phyloP scores from a whole-genome alignment of 1,140 invertebrate species.

The Eulimnadia texana region DNA sequence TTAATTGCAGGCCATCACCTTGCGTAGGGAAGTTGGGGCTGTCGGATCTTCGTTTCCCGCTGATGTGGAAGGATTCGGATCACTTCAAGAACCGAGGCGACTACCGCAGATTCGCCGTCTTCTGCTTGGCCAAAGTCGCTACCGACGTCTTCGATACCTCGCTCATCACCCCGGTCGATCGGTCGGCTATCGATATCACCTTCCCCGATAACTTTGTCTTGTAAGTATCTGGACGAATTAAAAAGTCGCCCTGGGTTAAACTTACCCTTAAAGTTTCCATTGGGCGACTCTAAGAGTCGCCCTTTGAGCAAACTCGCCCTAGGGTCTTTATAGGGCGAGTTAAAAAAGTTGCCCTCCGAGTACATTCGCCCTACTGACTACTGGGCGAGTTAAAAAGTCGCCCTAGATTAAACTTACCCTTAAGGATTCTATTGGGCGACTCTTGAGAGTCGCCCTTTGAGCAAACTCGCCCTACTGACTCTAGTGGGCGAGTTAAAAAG shows the following conservation, averaged over 20 bases:
- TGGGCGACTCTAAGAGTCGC: too few relatives aligned
- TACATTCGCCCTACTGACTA: too few relatives aligned
- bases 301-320: not conserved
- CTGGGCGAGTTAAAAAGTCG: too few relatives aligned
- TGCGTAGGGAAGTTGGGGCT: constrained; percentile 28
- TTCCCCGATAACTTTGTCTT: constrained; percentile 53
- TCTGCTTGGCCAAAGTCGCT: constrained; percentile 48
- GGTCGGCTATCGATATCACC: constrained; percentile 50
- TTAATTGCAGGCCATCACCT: not conserved
- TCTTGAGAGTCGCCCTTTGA: too few relatives aligned
- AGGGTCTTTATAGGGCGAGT: too few relatives aligned
- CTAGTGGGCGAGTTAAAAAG: too few relatives aligned
- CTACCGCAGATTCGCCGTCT: constrained; percentile 51
- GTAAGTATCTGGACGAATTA: constrained; percentile 44
- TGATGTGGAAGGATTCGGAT: constrained; percentile 57
- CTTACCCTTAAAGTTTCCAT: too few relatives aligned
- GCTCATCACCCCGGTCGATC: constrained; percentile 48
- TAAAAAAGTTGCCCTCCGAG: too few relatives aligned
- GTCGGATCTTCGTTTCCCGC: constrained; percentile 48
- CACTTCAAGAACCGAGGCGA: constrained; percentile 60
- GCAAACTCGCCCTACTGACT: too few relatives aligned
- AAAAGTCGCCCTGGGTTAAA: too few relatives aligned
- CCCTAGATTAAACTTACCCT: too few relatives aligned
- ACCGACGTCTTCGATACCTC: constrained; percentile 53
- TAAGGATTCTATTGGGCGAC: too few relatives aligned